Evolutionary conservation across 2,888 invertebrate genomes (phyloP).

Genomic region (Epinotia demarniana): DNA sequence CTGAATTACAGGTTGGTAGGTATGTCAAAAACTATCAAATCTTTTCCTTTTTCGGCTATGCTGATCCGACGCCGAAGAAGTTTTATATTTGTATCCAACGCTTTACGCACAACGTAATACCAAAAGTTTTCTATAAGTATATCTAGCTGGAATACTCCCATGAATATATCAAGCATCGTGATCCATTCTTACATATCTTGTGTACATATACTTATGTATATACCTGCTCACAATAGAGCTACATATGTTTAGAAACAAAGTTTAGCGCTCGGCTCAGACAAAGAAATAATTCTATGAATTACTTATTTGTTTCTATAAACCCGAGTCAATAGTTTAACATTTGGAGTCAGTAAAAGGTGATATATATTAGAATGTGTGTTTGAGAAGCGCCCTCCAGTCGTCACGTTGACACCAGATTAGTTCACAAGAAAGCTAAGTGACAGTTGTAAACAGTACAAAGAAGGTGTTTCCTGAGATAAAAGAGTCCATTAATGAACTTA

Average conservation of each 20-base stretch:
- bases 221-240: neutral
- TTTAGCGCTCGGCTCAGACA: conserved; percentile 8
- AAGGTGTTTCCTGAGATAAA: conserved; percentile 52
- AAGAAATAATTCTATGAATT: conserved; percentile 49
- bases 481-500: conserved; percentile 51
- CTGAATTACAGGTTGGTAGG: no score
- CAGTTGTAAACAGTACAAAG: conserved; percentile 58
- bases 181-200: no score
- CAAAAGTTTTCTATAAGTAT: no score
- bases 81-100: neutral
- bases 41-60: neutral
- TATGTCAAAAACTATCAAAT: neutral
- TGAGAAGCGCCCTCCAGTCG: conserved; percentile 48
- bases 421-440: conserved; percentile 56
- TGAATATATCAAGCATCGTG: no score
- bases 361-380: conserved; percentile 28
- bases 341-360: conserved; percentile 34
- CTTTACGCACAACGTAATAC: no score
- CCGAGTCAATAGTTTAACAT: conserved; percentile 51
- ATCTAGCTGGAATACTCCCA: no score
- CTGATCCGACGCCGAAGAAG: neutral
- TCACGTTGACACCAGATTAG: conserved; percentile 57
- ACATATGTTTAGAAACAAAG: conserved; percentile 18
- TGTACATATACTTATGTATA: no score
- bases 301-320: conserved; percentile 45